phyloP scores from a whole-genome alignment of 2,888 invertebrate genomes.

The Neocrepidodera transversa region DNA sequence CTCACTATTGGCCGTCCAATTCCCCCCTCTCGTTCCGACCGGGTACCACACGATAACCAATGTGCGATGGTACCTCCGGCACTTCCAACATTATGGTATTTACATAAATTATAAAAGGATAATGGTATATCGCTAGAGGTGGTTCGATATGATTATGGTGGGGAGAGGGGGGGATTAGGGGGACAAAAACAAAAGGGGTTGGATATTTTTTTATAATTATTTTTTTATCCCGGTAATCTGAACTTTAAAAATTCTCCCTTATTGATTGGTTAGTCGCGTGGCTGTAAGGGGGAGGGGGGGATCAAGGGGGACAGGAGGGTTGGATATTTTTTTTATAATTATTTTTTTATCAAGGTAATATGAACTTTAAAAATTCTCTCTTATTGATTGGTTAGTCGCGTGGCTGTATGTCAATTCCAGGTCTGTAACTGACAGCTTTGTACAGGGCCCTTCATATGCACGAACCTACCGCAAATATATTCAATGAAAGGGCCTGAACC shows the following conservation, averaged over 20 bases:
- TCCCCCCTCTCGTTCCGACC: not conserved
- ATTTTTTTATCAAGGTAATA: too few species aligned
- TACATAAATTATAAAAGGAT: conserved; percentile 59
- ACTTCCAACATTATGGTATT: conserved; percentile 57
- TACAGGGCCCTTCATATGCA: conserved; percentile 14
- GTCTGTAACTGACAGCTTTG: conserved; percentile 8
- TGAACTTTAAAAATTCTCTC: too few species aligned
- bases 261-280: too few species aligned
- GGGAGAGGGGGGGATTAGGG: too few species aligned
- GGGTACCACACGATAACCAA: conserved; percentile 11
- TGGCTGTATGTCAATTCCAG: conserved; percentile 10
- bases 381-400: too few species aligned
- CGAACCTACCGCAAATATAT: conserved; percentile 10
- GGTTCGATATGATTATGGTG: conserved; percentile 21
- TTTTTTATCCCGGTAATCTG: too few species aligned
- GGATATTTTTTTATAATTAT: too few species aligned
- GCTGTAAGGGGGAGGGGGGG: too few species aligned
- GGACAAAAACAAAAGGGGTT: too few species aligned
- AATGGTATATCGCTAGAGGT: conserved; percentile 29
- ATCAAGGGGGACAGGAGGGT: too few species aligned
- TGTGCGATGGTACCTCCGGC: conserved; percentile 54
- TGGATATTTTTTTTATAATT: too few species aligned
- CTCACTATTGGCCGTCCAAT: conserved; percentile 56
- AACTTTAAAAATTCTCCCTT: too few species aligned
- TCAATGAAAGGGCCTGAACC: not conserved